Conservation (phyloP, 2,888 invertebrate genomes). For the Parnassius glacialis region DNA sequence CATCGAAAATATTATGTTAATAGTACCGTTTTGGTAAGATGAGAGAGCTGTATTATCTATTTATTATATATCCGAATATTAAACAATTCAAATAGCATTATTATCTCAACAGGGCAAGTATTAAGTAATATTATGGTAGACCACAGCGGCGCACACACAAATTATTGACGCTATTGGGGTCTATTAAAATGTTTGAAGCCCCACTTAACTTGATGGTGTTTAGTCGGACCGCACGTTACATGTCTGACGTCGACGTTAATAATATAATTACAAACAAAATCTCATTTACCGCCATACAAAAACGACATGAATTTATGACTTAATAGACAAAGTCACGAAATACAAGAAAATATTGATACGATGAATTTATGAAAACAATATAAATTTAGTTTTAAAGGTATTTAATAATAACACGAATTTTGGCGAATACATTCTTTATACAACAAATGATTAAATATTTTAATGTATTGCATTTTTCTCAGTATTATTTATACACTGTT, state of each 20-base stretch:
- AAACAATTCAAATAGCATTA: constrained; percentile 36
- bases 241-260: constrained; percentile 28
- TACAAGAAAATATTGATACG: constrained; percentile 6
- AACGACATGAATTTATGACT: constrained; percentile 15
- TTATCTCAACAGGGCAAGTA: constrained; percentile 35
- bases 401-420: no score
- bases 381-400: no score
- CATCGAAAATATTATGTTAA: neutral
- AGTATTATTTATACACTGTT: no score
- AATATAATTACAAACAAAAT: constrained; percentile 23
- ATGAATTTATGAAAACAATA: neutral
- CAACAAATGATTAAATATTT: no score
- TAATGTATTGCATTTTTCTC: no score
- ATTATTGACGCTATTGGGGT: constrained; percentile 41
- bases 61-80: constrained; percentile 34
- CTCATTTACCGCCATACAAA: constrained; percentile 28
- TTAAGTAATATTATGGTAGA: constrained; percentile 45
- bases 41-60: constrained; percentile 36
- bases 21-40: constrained; percentile 2
- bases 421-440: no score
- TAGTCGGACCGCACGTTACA: constrained; percentile 32
- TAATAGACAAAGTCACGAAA: constrained; percentile 25
- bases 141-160: constrained; percentile 45
- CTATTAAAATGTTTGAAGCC: constrained; percentile 42
- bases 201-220: constrained; percentile 41